These are phyloP conservation scores for Nesospiza acunhae DNA, from an alignment of 2,113 vertebrate species.

Conservation along the genomic window DNA sequence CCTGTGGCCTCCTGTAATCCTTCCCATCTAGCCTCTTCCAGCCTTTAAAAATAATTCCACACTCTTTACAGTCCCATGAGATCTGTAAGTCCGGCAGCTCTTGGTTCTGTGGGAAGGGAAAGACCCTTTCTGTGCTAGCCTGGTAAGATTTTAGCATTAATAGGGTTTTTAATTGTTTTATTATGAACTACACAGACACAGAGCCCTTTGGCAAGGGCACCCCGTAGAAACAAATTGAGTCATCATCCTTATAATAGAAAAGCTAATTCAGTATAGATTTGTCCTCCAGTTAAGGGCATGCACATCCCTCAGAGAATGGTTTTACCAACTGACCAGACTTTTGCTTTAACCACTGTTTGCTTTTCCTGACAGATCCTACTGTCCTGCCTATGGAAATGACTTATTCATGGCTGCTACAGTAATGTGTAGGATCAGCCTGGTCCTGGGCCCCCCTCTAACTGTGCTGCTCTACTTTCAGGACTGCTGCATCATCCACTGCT, in stretches of 20 bases:
- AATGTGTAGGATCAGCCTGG: conserved; percentile 50
- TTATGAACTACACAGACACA: not conserved
- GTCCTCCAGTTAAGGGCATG: not conserved
- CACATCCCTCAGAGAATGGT: not conserved
- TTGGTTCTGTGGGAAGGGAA: not conserved
- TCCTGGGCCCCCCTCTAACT: conserved; percentile 25
- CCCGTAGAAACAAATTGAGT: conserved; percentile 25
- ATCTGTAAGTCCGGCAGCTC: not conserved
- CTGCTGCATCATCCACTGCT: not conserved
- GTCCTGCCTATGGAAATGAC: conserved; percentile 15
- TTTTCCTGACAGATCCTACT: conserved; percentile 31
- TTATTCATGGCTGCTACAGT: conserved; percentile 49
- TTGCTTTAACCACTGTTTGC: not conserved
- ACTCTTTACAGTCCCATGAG: not conserved
- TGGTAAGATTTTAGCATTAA: not conserved
- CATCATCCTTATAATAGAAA: conserved; percentile 7
- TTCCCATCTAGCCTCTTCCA: not conserved
- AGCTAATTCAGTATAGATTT: conserved; percentile 39
- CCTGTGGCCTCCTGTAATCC: not conserved
- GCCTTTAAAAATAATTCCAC: not conserved
- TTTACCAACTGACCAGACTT: not conserved
- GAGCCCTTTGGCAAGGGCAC: conserved; percentile 35
- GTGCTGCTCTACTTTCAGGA: conserved; percentile 55
- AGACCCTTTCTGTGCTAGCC: not conserved
- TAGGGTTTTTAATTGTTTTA: not conserved